Evolutionary conservation across 2,888 invertebrate genomes (phyloP), one percentile per base, ranked within the genome.

Genomic region (Macrophya alboannulata): DNA sequence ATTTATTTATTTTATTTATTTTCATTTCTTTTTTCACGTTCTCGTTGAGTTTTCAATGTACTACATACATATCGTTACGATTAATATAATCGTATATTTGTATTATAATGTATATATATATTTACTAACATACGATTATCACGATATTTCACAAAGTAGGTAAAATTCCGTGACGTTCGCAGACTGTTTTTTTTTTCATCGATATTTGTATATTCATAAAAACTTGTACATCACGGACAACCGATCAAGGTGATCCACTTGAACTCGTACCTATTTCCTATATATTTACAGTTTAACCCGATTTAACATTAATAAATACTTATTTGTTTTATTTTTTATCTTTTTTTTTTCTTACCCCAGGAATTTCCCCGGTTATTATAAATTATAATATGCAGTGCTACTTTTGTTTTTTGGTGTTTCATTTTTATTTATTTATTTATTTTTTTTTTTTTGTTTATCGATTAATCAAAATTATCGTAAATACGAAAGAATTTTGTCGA

Each of bases 221-320:
- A 37, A 71, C 9, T n/a, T 37, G 17, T 40, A n/a, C 71, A 62
- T 62, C 25, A 10, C 62, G 25, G 71, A 71, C 17, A 40, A 71
- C n/a, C 17, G 71, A 71, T 17, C 40, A 71, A 71, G 71, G 71
- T 71, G 71, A 71, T 71, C 71, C 40, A 37, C 40, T 31, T 71
- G 40, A 31, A 40, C 31, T 71, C 71, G 40, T 71, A 62, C 31
- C 51, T 48, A 55, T 43, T 9, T 55, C 17, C 51, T 25, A 6
- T 21, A 10, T 25, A 25, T 10, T 3, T 48, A 48, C 12, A 48
- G 48, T 62, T 25, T 21, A 62, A 62, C 10, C 1, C 0, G n/a
- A 25, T 21, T 62, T 10, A 62, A 25, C 25, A 25, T 62, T 6
- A 25, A 25, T 10, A 62, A 8, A 25, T 59, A 59, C n/a, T n/a